A percentile compares a stretch with the other conserved stretches of the same genome.
phyloP scores from a whole-genome alignment of 2,113 vertebrate species.

The Vombatus ursinus region DNA sequence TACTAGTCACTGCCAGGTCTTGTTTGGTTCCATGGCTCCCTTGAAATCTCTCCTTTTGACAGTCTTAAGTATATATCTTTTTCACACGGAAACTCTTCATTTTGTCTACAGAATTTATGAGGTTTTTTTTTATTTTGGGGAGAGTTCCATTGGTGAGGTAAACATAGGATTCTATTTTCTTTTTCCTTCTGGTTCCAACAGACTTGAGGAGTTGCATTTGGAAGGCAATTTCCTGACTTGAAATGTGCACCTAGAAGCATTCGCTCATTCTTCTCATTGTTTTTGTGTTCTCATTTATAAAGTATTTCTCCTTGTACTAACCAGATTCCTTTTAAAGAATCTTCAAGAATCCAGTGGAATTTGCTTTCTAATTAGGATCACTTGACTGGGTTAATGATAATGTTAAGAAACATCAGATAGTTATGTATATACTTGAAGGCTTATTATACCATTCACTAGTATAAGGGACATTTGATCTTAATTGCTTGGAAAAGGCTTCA shows the following conservation, averaged over 20 bases:
- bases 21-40: neutral
- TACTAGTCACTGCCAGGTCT: neutral
- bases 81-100: neutral
- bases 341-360: neutral
- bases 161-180: neutral
- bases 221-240: neutral
- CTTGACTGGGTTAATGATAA: neutral
- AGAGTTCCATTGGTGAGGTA: neutral
- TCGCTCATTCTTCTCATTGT: neutral
- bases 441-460: neutral
- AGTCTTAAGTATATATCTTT: neutral
- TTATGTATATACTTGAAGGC: neutral
- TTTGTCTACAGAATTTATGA: neutral
- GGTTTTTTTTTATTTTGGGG: neutral
- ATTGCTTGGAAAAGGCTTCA: neutral
- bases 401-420: neutral
- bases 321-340: no score
- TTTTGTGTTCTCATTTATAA: neutral
- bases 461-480: neutral
- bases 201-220: neutral
- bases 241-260: neutral
- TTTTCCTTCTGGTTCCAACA: neutral
- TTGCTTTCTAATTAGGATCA: neutral
- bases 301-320: neutral
- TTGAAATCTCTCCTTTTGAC: neutral